Base-by-base conservation (phyloP, 2,113 vertebrate genomes). In the Boulengeromyrus knoepffleri region DNA sequence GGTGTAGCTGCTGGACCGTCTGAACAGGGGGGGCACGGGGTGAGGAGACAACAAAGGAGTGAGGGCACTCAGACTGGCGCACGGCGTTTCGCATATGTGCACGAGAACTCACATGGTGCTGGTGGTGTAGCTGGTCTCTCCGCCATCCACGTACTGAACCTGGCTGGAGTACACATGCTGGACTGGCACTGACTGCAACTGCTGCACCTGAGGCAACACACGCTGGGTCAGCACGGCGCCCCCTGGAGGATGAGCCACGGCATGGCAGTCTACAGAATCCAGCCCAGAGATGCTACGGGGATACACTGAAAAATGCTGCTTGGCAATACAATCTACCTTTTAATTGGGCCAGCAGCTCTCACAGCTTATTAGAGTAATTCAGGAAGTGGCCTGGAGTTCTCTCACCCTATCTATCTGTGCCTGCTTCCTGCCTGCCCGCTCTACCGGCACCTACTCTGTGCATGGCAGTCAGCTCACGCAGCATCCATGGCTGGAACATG, bases 121-220 rank as follows among this genome's bases (percentile, higher is more conserved):
- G 90, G 93, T 94, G 0, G 94, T 95, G 92, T 97, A 98, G 91
- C 94, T 94, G 88, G 95, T 87, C 0, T 98, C 97, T 49, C 95
- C 94, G 7, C 95, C 97, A 42, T 98, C 97, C 94, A 97, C 97
- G 88, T 97, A 98, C 93, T 98, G 97, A 90, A 97, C 97, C 93
- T 97, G 97, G 90, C 95, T 96, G 46, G 97, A 93, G 92, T 97
- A 98, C 49, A 97, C 97, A 45, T 97, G 97, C 8, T 95, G 92
- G 15, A 96, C 96, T 0, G 95, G 94, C 4, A 96, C 95, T 93
- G 95, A 95, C 92, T 95, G 96, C 19, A 96, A 92, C 92, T 96
- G 96, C 92, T 97, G 97, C 87, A 97, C 96, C 97, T 97, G 92
- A 7, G 90, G 92, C 10, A 13, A 70, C 62, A 70, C 10, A 70